Base-by-base conservation (phyloP, 2,888 invertebrate species). In the Selenia dentaria region DNA sequence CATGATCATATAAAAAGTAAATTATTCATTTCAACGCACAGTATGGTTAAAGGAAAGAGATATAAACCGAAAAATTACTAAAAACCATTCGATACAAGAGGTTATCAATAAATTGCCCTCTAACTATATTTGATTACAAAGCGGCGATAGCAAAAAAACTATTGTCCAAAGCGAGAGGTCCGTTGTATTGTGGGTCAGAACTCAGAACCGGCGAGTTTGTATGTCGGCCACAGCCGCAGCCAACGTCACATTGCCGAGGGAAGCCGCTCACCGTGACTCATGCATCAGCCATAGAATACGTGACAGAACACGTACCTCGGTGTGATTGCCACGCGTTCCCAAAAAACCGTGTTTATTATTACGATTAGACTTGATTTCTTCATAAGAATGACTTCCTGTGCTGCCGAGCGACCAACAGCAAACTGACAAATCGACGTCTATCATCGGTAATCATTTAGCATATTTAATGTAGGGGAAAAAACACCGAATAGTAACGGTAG, bases 201-300 rank as follows among this genome's bases (percentile, higher is more conserved):
- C 25, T 57, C 55, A 40, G 27, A 42, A 47, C 22, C 41, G 32
- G 25, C 27, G 38, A 34, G 51, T 41, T 14, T 13, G 41, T 57
- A 59, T 59, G 47, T 54, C 52, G 63, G 61, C 59, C 52, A 50
- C 20, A 34, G 49, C 59, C 57, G 22, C 42, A n/a, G n/a, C n/a
- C n/a, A 47, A 33, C 60, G 57, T 25, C 42, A 49, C 36, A 37
- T 20, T 37, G 46, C 36, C 73, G 78, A 81, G 82, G 82, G 76
- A 82, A 82, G 63, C 80, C 79, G 78, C 70, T 70, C 73, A 60
- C 63, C 37, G 54, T 79, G 80, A 79, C 58, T 80, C 81, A 79
- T 65, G 34, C 53, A 44, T 55, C 58, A 54, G 59, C 53, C 16
- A 16, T 16, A 58, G 22, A 8, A 22, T 22, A 22, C 6, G 8